Evolutionary conservation across 2,888 invertebrate species (phyloP).

Genomic region (Hydraecia micacea): DNA sequence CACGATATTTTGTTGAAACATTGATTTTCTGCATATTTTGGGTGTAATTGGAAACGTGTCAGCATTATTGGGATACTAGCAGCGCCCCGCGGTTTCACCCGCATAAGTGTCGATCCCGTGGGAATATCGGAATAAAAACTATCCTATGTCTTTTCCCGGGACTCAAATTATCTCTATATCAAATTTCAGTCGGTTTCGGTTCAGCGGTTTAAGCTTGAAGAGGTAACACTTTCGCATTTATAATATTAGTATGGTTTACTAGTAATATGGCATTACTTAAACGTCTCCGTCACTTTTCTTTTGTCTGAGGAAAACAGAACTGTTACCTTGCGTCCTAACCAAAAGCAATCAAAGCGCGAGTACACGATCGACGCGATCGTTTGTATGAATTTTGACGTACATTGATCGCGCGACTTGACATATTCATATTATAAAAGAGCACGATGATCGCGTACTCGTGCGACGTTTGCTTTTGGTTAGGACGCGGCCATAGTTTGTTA

Average conservation of each 20-base stretch:
- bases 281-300: background rate
- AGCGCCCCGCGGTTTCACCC: too few species aligned
- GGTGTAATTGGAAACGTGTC: slow-evolving; percentile 5
- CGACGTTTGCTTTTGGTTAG: background rate
- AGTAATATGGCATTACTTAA: background rate
- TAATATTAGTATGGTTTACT: background rate
- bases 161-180: too few species aligned
- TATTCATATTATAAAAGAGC: background rate
- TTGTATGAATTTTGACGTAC: background rate
- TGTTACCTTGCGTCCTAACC: background rate
- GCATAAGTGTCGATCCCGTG: too few species aligned
- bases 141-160: too few species aligned
- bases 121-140: too few species aligned
- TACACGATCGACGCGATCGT: background rate
- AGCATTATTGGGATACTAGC: background rate
- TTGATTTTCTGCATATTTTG: slow-evolving; percentile 11
- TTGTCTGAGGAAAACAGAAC: background rate
- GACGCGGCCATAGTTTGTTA: background rate
- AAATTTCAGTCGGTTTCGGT: too few species aligned
- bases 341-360: background rate
- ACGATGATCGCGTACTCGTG: background rate
- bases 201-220: too few species aligned
- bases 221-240: too few species aligned
- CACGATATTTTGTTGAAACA: slow-evolving; percentile 4
- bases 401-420: background rate